Percentiles rank a stretch among this genome's conserved stretches.
Evolutionary conservation across 2,888 invertebrate genomes (phyloP).

Genomic region (Phorcus lineatus): DNA sequence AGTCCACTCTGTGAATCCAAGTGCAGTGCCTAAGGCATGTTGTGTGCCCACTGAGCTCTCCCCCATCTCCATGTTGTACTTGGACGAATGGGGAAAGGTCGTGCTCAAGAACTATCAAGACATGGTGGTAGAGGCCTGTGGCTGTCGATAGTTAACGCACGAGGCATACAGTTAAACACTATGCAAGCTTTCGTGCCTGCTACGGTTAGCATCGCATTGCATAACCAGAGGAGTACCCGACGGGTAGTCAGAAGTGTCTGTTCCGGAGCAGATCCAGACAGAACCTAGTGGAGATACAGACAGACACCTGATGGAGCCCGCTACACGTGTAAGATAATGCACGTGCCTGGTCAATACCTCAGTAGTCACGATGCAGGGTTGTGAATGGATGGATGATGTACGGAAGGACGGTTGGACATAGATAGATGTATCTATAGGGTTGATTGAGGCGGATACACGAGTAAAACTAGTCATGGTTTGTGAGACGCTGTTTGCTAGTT

Average conservation of each 20-base stretch:
- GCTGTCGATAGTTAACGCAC: constrained; percentile 85
- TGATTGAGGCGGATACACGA: neutral
- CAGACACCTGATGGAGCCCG: too few species aligned
- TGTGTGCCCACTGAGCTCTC: constrained; percentile 97
- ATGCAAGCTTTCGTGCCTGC: constrained; percentile 20
- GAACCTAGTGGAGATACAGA: neutral
- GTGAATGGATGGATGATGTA: neutral
- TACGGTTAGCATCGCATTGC: neutral
- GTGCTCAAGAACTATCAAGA: constrained; percentile 99
- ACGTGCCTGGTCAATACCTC: constrained; percentile 13
- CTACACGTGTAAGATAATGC: neutral
- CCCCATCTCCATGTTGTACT: constrained; percentile 96
- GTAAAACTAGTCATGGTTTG: neutral
- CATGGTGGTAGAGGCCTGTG: constrained; percentile 98
- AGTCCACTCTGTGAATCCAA: constrained; percentile 94
- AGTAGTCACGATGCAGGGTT: neutral
- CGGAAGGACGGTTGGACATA: too few species aligned
- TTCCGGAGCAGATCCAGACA: neutral
- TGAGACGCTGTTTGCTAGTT: too few species aligned
- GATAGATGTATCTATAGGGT: too few species aligned
- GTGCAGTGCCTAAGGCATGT: constrained; percentile 94
- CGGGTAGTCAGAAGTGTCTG: neutral
- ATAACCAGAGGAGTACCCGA: neutral
- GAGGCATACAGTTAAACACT: neutral
- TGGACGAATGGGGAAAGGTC: constrained; percentile 94